These are phyloP conservation scores for Eunapius fragilis DNA, from an alignment of 37 sponge, comb jelly and placozoan genomes.

Conservation along the genomic window DNA sequence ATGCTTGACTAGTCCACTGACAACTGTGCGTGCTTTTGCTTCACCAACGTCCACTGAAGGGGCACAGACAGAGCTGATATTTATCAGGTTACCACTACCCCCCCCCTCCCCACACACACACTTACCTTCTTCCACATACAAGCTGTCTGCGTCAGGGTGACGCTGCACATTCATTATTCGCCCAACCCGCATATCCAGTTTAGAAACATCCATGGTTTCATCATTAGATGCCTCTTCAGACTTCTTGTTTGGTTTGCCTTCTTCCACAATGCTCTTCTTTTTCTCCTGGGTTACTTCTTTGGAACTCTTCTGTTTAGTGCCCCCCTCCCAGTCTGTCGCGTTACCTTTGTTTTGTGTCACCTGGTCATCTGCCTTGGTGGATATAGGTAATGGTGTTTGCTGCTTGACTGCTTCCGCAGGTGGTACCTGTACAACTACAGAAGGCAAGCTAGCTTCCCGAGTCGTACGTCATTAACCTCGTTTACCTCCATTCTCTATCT, in stretches of 20 bases:
- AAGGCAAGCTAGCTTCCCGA: neutral
- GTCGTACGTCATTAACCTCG: neutral
- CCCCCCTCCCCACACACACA: neutral
- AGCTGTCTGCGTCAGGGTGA: conserved; percentile 97
- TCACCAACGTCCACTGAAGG: conserved; percentile 91
- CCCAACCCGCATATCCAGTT: conserved; percentile 89
- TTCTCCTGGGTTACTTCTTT: conserved; percentile 9
- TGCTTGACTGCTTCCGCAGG: neutral
- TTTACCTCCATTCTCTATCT: conserved; percentile 73
- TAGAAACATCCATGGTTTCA: conserved; percentile 80
- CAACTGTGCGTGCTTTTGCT: conserved; percentile 72
- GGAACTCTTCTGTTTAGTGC: neutral
- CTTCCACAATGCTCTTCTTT: conserved; percentile 11
- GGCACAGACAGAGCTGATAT: neutral
- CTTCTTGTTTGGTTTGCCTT: conserved; percentile 16
- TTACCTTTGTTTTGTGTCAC: neutral
- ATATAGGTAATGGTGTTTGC: neutral
- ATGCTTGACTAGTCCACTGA: conserved; percentile 91
- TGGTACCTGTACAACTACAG: conserved; percentile 32
- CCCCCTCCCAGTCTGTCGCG: neutral
- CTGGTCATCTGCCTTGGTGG: neutral
- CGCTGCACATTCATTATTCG: conserved; percentile 65
- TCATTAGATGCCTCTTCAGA: conserved; percentile 11
- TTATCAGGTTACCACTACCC: neutral
- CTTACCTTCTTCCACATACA: conserved; percentile 94